These are phyloP conservation scores for Ruditapes philippinarum DNA, from an alignment of 1,140 invertebrate species.

Conservation along the genomic window DNA sequence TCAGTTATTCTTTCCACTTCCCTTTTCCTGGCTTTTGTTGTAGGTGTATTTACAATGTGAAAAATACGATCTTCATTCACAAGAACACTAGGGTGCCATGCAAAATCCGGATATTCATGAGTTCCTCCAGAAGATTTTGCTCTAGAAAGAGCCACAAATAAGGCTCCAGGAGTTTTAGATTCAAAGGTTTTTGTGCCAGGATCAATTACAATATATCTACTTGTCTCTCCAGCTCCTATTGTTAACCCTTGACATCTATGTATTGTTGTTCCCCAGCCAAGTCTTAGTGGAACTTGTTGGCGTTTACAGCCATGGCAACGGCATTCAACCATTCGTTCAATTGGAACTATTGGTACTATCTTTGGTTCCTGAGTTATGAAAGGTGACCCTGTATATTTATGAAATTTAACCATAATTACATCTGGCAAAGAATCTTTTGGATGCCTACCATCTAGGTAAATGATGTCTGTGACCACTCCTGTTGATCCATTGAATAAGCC, in stretches of 20 bases:
- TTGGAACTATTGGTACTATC: conserved; percentile 56
- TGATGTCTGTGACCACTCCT: conserved; percentile 60
- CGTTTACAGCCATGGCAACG: conserved; percentile 56
- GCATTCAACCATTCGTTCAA: conserved; percentile 65
- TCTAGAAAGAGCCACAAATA: conserved; percentile 70
- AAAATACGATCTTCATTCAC: conserved; percentile 69
- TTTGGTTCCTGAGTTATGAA: conserved; percentile 44
- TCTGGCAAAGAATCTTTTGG: conserved; percentile 4
- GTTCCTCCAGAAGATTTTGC: conserved; percentile 68
- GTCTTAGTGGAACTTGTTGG: conserved; percentile 67
- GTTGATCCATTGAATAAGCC: conserved; percentile 67
- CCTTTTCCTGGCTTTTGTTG: neutral
- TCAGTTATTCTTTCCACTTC: conserved; percentile 14
- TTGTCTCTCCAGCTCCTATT: conserved; percentile 60
- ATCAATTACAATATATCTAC: conserved; percentile 68
- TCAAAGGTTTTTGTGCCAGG: conserved; percentile 69
- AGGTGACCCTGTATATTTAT: conserved; percentile 56
- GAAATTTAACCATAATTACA: conserved; percentile 66
- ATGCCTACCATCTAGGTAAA: conserved; percentile 26
- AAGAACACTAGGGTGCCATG: conserved; percentile 70
- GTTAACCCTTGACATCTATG: conserved; percentile 74
- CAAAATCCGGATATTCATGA: conserved; percentile 67
- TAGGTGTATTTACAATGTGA: conserved; percentile 5
- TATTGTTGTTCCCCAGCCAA: conserved; percentile 71
- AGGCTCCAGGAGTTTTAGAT: conserved; percentile 68